Evolutionary conservation across 2,113 vertebrate genomes (phyloP), one percentile per base, ranked within the genome.

Genomic region (Megaleporinus macrocephalus): DNA sequence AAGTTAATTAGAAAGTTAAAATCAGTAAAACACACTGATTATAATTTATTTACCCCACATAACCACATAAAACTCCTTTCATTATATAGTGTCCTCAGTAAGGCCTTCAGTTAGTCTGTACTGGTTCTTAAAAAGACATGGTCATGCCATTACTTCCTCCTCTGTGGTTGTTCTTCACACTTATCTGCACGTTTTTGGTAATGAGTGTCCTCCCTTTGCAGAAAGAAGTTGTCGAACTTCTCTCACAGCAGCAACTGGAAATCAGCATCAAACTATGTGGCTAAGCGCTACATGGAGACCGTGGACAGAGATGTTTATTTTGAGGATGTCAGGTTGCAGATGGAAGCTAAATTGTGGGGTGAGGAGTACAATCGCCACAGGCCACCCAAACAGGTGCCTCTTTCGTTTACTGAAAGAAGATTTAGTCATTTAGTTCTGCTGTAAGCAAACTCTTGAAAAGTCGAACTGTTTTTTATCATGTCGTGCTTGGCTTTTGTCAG

Each of bases 301-400:
- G 96, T 99, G 87, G 90, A 90, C 85, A 93, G 96, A 76, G 92
- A 93, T 0, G 97, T 99, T 71, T 99, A 99, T 93, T 98, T 99
- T 79, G 98, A 98, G 87, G 98, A 99, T 29, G 97, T 99, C 6
- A 90, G 93, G 78, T 95, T 99, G 41, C 98, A 99, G 84, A 99
- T 98, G 96, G 98, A 98, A 83, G 98, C 98, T 78, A 99, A 99
- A 80, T 95, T 99, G 71, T 99, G 98, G 98, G 98, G 98, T 24
- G 96, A 99, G 69, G 98, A 99, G 70, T 99, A 96, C 87, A 99
- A 97, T 83, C 91, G 98, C 1, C 98, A 99, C 90, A 95, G 95
- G 41, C 98, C 98, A 71, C 98, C 98, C 0, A 99, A 99, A 83
- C 97, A 99, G 97, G 98, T 98, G 89, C 30, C 5, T 47, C 15